Evolutionary conservation across 2,888 invertebrate genomes (phyloP), one percentile per base, ranked within the genome.

Genomic region (Galerucella calmariensis): DNA sequence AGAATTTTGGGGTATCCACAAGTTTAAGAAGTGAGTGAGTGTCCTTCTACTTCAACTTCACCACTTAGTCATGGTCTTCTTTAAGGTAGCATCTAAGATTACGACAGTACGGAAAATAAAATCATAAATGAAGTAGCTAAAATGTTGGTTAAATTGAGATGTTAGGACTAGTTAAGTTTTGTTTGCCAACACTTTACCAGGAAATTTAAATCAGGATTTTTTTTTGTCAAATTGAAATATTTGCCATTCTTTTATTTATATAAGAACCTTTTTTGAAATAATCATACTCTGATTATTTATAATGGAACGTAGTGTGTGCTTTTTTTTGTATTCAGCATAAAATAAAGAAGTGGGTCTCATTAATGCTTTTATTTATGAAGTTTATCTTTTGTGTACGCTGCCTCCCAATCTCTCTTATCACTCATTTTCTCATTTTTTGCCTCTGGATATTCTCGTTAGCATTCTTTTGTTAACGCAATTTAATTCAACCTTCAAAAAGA

Each of bases 401-500:
- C 46, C 63, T 46, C 46, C 46, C 63, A n/a, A 65, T 46, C 63
- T 65, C 46, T 65, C 63, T 65, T 65, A 65, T 65, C 63, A 65
- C 63, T 65, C 46, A 65, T 65, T 65, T 65, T 65, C 63, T 46
- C 63, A 46, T 65, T 65, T 62, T 65, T 65, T 65, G 63, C 63
- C 63, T 46, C 63, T 65, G 63, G 63, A 65, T 65, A 65, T 65
- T 46, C 63, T 46, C 63, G 63, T 65, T 65, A 41, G 63, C 20
- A 20, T 65, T 65, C 63, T 65, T 65, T 65, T 65, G 63, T 65
- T 46, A 46, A 44, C 41, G 41, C 63, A 46, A 65, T 46, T 65
- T 20, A 10, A 46, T 65, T 65, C 63, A 20, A 65, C 44, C 9
- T 65, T 20, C 63, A 46, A 41, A 65, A 46, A 65, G 11, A 46